Conservation (phyloP, 1,140 invertebrate species). For the Heliothis virescens region DNA sequence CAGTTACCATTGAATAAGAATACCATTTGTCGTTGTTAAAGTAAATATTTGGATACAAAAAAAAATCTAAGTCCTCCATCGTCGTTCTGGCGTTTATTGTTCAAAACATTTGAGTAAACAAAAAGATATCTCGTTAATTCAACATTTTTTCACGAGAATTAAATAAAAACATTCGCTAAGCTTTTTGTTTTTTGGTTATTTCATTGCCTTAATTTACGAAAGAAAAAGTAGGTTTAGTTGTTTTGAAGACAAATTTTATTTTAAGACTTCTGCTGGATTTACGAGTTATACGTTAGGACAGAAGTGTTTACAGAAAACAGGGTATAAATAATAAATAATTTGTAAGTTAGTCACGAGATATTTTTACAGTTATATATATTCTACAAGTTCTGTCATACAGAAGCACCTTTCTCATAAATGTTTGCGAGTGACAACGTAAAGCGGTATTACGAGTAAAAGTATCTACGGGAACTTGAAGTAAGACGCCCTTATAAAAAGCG, state of each 20-base stretch:
- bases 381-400: not conserved
- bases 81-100: not conserved
- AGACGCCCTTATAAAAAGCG: no score
- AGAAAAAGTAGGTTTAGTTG: conserved; percentile 18
- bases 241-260: not conserved
- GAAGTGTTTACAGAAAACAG: not conserved
- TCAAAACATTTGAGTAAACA: conserved; percentile 23
- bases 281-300: not conserved
- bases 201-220: conserved; percentile 46
- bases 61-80: not conserved
- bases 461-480: no score
- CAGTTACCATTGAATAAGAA: no score
- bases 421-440: no score
- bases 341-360: not conserved
- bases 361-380: not conserved
- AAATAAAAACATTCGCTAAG: conserved; percentile 36
- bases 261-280: not conserved
- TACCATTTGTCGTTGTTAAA: not conserved
- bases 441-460: no score
- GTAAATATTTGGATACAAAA: conserved; percentile 8
- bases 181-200: conserved; percentile 45
- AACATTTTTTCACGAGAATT: conserved; percentile 4
- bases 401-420: no score
- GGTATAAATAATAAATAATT: not conserved
- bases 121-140: conserved; percentile 11